Evolutionary conservation across 2,113 vertebrate species (phyloP).

Genomic region (human): DNA sequence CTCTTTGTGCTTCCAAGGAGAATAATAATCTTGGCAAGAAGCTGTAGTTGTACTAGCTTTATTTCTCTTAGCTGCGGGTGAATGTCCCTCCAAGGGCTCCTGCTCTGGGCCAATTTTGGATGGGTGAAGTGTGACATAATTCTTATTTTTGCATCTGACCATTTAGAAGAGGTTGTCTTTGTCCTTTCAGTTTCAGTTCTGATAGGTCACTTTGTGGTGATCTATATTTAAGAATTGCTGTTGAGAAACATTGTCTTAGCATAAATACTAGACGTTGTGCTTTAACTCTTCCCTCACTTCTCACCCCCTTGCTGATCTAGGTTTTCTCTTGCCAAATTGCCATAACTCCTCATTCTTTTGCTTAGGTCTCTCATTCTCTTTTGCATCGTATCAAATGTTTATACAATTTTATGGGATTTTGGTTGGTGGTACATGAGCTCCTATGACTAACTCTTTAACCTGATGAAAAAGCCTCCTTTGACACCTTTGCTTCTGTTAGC

Average conservation of each 20-base stretch:
- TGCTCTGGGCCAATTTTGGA: neutral
- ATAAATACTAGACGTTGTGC: neutral
- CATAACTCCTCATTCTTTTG: neutral
- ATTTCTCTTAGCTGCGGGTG: constrained; percentile 29
- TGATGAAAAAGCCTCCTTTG: neutral
- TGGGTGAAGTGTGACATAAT: constrained; percentile 56
- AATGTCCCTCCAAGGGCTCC: constrained; percentile 23
- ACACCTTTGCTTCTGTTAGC: neutral
- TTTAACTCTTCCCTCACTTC: neutral
- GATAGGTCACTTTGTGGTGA: neutral
- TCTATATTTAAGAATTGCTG: neutral
- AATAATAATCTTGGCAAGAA: constrained; percentile 51
- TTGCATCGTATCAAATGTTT: neutral
- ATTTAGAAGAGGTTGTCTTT: neutral
- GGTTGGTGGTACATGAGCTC: neutral
- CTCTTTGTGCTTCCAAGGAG: constrained; percentile 49
- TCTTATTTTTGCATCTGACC: constrained; percentile 40
- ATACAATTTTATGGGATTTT: neutral
- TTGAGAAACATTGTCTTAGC: neutral
- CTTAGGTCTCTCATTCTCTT: neutral
- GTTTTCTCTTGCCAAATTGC: neutral
- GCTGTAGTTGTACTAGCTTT: neutral
- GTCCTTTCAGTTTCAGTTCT: constrained; percentile 30
- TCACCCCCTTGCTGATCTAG: fast-evolving
- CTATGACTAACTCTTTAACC: neutral